These are phyloP conservation scores for Tinea pellionella DNA, from an alignment of 2,888 invertebrate species.

Conservation along the genomic window DNA sequence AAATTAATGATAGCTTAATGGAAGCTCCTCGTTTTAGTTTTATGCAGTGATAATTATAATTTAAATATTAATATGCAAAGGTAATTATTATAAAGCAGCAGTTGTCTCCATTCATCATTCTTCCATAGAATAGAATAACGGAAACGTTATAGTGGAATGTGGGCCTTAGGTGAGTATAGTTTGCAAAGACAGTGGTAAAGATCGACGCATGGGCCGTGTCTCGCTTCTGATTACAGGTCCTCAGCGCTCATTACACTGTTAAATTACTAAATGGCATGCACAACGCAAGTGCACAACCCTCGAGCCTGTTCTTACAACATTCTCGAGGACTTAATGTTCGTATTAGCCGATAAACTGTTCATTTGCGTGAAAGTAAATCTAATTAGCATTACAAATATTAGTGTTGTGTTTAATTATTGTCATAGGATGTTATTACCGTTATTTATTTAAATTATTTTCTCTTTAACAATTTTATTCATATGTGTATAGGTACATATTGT, in stretches of 20 bases:
- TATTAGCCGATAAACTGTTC: constrained; percentile 42
- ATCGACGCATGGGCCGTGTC: constrained; percentile 1
- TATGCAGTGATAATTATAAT: constrained; percentile 21
- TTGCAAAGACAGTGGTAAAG: constrained; percentile 1
- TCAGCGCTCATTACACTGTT: constrained; percentile 35
- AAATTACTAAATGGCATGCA: constrained; percentile 51
- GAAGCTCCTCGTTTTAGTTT: constrained; percentile 37
- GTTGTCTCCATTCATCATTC: not conserved
- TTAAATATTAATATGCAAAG: constrained; percentile 43
- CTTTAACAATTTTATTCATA: not conserved
- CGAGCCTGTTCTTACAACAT: constrained; percentile 26
- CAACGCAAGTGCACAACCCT: constrained; percentile 20
- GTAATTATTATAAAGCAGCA: constrained; percentile 40
- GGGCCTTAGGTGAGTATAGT: not conserved
- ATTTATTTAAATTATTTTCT: not conserved
- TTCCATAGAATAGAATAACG: constrained; percentile 15
- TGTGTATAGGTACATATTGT: no score
- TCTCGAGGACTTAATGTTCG: constrained; percentile 35
- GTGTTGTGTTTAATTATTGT: constrained; percentile 29
- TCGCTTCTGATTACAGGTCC: constrained; percentile 5
- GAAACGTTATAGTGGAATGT: not conserved
- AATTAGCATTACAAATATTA: constrained; percentile 42
- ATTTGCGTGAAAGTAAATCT: constrained; percentile 46
- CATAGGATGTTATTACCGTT: constrained; percentile 24
- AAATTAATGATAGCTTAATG: constrained; percentile 62